Conservation (phyloP, 2,113 vertebrate species). For the Podarcis raffonei region DNA sequence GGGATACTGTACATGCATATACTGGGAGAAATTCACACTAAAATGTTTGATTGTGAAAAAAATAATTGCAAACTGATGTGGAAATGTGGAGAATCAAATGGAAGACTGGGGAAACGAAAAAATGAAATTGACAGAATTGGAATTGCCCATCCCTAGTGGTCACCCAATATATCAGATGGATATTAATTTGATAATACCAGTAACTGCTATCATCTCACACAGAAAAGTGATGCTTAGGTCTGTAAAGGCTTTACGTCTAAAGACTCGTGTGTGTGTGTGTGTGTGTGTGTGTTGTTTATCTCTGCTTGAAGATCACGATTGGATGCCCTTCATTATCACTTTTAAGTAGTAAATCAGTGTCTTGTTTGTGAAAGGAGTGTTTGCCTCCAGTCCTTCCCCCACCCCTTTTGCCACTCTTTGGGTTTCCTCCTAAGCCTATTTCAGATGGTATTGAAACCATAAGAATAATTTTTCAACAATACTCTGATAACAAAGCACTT, state of each 20-base stretch:
- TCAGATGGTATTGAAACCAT: slow-evolving; percentile 67
- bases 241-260: background rate
- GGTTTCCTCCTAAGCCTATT: slow-evolving; percentile 63
- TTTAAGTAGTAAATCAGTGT: slow-evolving; percentile 74
- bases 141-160: background rate
- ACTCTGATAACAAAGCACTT: slow-evolving; percentile 67
- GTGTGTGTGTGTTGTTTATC: slow-evolving; percentile 40
- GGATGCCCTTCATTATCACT: slow-evolving; percentile 77
- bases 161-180: background rate
- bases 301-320: slow-evolving; percentile 61
- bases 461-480: slow-evolving; percentile 69
- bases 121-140: too few species aligned
- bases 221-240: background rate
- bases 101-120: too few species aligned
- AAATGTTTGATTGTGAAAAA: too few species aligned
- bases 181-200: background rate
- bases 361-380: slow-evolving; percentile 68
- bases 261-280: too few species aligned
- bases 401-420: slow-evolving; percentile 53
- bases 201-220: slow-evolving; percentile 35
- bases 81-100: too few species aligned
- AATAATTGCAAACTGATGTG: too few species aligned
- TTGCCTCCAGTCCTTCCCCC: slow-evolving; percentile 35
- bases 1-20: too few species aligned
- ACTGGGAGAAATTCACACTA: too few species aligned